Evolutionary conservation across 2,797 vertebrate species (phyloP), one percentile per base, ranked within the genome.

Genomic region (Siniperca obscura): DNA sequence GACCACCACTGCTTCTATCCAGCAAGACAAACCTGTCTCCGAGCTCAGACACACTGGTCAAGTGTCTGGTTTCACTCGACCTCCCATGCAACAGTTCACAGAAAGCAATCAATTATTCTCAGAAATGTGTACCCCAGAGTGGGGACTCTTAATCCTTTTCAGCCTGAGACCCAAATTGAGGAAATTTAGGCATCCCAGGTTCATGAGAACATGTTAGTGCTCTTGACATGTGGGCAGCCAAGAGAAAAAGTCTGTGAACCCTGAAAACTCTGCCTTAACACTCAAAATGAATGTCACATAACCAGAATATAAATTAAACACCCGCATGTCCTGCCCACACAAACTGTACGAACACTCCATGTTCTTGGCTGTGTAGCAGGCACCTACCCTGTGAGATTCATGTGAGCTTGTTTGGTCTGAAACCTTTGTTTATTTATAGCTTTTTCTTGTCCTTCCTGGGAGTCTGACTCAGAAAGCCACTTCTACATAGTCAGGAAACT

Each of bases 21-120:
- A 38, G 60, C 11, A 12, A 48, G 40, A 64, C 52, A 2, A 62
- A 77, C 59, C 76, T 5, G 38, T 70, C 53, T 60, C 67, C 19
- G 30, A 78, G 38, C 74, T 76, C 66, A 64, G 64, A 77, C 69
- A n/a, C 55, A 12, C 19, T 2, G 16, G 44, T 56, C 69, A 42
- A 75, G 83, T 74, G 77, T 88, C 74, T 68, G 83, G 56, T 90
- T 89, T 83, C 73, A 55, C 80, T 86, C 19, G n/a, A 57, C 72
- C 83, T 87, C 77, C 74, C 55, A 25, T 76, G 69, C 74, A 82
- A 78, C 86, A 69, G 56, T 83, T 92, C 90, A 55, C 84, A 70
- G 90, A 87, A 91, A 87, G 70, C 81, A 90, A 91, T 92, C 87
- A 86, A 89, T 89, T 90, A 80, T 89, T 92, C 92, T 84, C 76